Evolutionary conservation across 2,797 vertebrate genomes (phyloP).

Genomic region (Parauchenoglanis punctatus): DNA sequence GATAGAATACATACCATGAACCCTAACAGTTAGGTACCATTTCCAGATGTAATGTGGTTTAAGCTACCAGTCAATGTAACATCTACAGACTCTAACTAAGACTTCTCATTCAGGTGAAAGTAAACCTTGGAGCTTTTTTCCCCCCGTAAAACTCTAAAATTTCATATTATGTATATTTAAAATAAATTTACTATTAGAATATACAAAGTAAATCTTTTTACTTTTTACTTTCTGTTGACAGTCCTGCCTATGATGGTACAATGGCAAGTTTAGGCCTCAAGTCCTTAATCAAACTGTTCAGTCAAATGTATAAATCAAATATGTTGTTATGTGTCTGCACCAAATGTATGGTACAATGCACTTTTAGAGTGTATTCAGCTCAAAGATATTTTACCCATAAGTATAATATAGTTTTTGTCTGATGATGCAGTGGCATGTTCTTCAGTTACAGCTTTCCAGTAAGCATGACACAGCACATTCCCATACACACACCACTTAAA

Average conservation of each 20-base stretch:
- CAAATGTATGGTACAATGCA: too few relatives aligned
- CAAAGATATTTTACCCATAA: not conserved
- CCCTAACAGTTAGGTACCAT: not conserved
- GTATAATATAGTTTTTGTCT: not conserved
- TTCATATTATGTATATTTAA: not conserved
- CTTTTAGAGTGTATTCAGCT: not conserved
- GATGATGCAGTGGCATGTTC: not conserved
- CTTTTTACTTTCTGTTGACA: not conserved
- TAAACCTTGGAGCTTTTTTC: not conserved
- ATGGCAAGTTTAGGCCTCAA: not conserved
- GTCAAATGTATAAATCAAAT: not conserved
- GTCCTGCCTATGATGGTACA: not conserved
- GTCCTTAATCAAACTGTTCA: not conserved
- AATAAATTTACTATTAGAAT: not conserved
- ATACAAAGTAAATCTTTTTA: not conserved
- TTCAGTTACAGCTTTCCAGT: constrained; percentile 13
- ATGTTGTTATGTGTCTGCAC: not conserved
- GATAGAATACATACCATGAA: not conserved
- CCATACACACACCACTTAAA: not conserved
- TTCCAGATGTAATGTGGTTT: not conserved
- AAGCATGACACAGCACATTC: constrained; percentile 17
- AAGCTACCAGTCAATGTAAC: not conserved
- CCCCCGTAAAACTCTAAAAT: not conserved
- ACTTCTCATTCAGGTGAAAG: not conserved
- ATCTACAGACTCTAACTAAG: not conserved